Evolutionary conservation across 1,140 invertebrate species (phyloP).

Genomic region (Aphelinus certus): DNA sequence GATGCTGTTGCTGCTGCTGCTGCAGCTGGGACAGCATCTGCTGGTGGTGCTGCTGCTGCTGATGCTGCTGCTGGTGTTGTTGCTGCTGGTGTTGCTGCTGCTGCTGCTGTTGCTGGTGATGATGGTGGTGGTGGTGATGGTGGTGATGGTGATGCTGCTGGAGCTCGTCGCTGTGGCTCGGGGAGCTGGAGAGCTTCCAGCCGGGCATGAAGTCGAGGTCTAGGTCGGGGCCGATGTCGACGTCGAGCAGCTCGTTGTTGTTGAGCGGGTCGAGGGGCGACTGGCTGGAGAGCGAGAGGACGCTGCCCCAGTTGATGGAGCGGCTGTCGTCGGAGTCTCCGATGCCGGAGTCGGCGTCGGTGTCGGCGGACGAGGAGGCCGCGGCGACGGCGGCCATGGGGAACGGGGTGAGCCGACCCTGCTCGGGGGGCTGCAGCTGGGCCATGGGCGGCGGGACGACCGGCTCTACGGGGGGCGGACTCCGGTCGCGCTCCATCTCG

Average conservation of each 20-base stretch:
- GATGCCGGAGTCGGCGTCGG: conserved; percentile 79
- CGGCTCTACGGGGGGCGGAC: conserved; percentile 62
- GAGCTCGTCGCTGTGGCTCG: not conserved
- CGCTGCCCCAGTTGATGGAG: conserved; percentile 90
- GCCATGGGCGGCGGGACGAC: conserved; percentile 60
- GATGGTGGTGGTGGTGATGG: not conserved
- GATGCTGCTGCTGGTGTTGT: conserved; percentile 36
- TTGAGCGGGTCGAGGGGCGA: conserved; percentile 85
- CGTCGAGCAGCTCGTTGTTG: conserved; percentile 76
- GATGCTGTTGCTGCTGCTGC: conserved; percentile 38
- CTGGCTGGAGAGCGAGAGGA: conserved; percentile 84
- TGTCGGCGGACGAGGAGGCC: conserved; percentile 65
- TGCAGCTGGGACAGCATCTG: conserved; percentile 44
- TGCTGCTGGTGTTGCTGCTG: conserved; percentile 38
- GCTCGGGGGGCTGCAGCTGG: conserved; percentile 63
- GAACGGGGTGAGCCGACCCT: conserved; percentile 73
- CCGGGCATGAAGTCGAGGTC: conserved; percentile 72
- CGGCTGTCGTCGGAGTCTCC: conserved; percentile 80
- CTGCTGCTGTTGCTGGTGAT: conserved; percentile 47
- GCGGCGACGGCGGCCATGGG: conserved; percentile 63
- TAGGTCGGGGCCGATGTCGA: conserved; percentile 67
- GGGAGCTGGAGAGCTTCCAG: conserved; percentile 69
- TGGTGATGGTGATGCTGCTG: not conserved
- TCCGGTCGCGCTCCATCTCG: conserved; percentile 84
- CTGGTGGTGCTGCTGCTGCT: conserved; percentile 38